Evolutionary conservation across 2,888 invertebrate species (phyloP).

Genomic region (Trachelus troglodyta): DNA sequence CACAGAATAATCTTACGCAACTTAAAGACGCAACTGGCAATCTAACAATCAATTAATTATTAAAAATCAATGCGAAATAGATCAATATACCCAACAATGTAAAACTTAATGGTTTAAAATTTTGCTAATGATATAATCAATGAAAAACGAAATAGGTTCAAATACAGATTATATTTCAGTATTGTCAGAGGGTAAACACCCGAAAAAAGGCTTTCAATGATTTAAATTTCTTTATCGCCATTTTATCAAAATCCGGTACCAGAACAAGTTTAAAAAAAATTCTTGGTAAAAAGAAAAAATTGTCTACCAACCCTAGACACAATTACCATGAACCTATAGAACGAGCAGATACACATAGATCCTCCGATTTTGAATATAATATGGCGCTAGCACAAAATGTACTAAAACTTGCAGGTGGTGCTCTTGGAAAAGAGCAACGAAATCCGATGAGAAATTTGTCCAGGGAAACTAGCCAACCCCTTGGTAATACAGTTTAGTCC

Average conservation of each 20-base stretch:
- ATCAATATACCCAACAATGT: background rate
- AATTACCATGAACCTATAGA: slow-evolving; percentile 32
- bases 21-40: background rate
- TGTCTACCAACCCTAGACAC: background rate
- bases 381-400: slow-evolving; percentile 68
- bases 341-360: slow-evolving; percentile 37
- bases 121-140: slow-evolving; percentile 58
- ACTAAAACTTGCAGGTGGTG: slow-evolving; percentile 40
- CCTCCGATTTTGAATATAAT: slow-evolving; percentile 43
- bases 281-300: slow-evolving; percentile 2
- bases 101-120: background rate
- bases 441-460: slow-evolving; percentile 65
- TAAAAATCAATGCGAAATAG: background rate
- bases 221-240: slow-evolving; percentile 21
- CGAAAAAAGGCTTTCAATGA: slow-evolving; percentile 69
- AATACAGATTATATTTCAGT: slow-evolving; percentile 65
- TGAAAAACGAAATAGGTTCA: slow-evolving; percentile 64
- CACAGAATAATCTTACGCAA: background rate
- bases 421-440: slow-evolving; percentile 30
- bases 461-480: slow-evolving; percentile 55
- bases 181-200: slow-evolving; percentile 66
- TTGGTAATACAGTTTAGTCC: slow-evolving; percentile 37
- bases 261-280: slow-evolving; percentile 67
- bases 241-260: slow-evolving; percentile 67
- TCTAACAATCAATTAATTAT: background rate